phyloP scores from a whole-genome alignment of 2,888 invertebrate species.

The Philhelius pedissequus region DNA sequence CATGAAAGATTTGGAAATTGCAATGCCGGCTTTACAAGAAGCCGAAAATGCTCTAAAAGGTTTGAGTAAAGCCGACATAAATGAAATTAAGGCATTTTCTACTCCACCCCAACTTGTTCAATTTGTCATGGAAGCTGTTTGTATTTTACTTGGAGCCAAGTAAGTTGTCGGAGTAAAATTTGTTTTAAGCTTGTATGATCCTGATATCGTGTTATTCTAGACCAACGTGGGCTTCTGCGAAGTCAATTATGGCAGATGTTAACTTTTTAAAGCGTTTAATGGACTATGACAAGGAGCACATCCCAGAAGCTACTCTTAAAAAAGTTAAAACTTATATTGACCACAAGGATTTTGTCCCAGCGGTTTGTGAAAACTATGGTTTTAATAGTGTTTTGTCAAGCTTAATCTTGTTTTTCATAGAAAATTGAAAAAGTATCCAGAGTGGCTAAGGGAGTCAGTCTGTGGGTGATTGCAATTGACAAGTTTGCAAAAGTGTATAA shows the following conservation, averaged over 20 bases:
- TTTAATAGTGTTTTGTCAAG: no score
- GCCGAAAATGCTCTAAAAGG: constrained; percentile 91
- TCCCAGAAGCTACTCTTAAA: constrained; percentile 86
- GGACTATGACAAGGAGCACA: constrained; percentile 93
- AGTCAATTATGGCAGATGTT: constrained; percentile 88
- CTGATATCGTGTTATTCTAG: constrained; percentile 77
- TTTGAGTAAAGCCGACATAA: constrained; percentile 93
- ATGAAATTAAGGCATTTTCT: constrained; percentile 92
- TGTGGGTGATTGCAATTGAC: constrained; percentile 96
- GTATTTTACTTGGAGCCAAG: constrained; percentile 90
- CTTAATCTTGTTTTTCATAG: no score
- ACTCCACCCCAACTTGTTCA: constrained; percentile 92
- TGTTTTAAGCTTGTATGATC: neutral
- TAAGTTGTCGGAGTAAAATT: constrained; percentile 78
- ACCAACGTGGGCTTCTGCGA: constrained; percentile 92
- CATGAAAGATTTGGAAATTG: constrained; percentile 91
- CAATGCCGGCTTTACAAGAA: constrained; percentile 91
- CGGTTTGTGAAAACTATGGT: constrained; percentile 77
- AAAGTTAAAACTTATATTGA: constrained; percentile 91
- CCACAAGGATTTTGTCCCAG: constrained; percentile 92
- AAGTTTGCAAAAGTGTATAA: constrained; percentile 92
- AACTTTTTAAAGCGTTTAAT: constrained; percentile 90
- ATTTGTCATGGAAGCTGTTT: constrained; percentile 95
- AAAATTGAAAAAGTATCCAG: constrained; percentile 91
- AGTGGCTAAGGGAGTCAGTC: constrained; percentile 93